A percentile compares a stretch with the other conserved stretches of the same genome.
Evolutionary conservation across 2,797 vertebrate genomes (phyloP).

Genomic region (Apogon talboti): DNA sequence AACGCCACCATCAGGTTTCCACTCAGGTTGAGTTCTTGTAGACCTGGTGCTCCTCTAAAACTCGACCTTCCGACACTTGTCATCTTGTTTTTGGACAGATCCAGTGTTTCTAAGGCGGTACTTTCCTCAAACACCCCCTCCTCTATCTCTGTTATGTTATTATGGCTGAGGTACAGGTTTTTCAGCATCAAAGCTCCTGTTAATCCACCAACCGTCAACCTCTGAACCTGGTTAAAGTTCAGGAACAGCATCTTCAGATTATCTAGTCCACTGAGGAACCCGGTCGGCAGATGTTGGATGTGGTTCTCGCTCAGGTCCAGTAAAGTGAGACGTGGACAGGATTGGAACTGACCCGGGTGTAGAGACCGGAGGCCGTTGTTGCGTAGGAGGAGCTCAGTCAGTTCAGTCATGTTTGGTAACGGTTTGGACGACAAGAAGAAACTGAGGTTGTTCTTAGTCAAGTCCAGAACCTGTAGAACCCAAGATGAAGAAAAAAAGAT

Average conservation of each 20-base stretch:
- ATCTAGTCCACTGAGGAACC: conserved; percentile 61
- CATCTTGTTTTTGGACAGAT: conserved; percentile 70
- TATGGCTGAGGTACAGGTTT: conserved; percentile 67
- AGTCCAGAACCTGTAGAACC: conserved; percentile 65
- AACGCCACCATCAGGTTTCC: conserved; percentile 60
- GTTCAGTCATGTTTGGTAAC: conserved; percentile 64
- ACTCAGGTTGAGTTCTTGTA: conserved; percentile 73
- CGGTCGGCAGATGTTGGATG: conserved; percentile 50
- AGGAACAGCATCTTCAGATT: conserved; percentile 65
- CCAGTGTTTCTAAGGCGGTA: conserved; percentile 55
- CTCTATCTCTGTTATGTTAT: conserved; percentile 63
- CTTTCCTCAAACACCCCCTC: conserved; percentile 63
- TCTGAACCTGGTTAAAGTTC: conserved; percentile 68
- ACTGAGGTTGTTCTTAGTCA: conserved; percentile 69
- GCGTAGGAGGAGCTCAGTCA: conserved; percentile 69
- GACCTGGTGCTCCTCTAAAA: conserved; percentile 57
- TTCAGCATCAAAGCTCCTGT: conserved; percentile 52
- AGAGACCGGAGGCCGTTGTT: conserved; percentile 61
- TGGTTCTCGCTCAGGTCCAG: conserved; percentile 77
- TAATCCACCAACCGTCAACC: conserved; percentile 54
- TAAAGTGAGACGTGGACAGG: conserved; percentile 60
- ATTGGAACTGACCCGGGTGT: conserved; percentile 43
- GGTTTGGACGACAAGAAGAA: conserved; percentile 31
- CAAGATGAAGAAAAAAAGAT: too few relatives aligned
- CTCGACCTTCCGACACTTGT: conserved; percentile 27